Evolutionary conservation across 2,113 vertebrate species (phyloP), one percentile per base, ranked within the genome.

Genomic region (Chlorodrepanis virens): DNA sequence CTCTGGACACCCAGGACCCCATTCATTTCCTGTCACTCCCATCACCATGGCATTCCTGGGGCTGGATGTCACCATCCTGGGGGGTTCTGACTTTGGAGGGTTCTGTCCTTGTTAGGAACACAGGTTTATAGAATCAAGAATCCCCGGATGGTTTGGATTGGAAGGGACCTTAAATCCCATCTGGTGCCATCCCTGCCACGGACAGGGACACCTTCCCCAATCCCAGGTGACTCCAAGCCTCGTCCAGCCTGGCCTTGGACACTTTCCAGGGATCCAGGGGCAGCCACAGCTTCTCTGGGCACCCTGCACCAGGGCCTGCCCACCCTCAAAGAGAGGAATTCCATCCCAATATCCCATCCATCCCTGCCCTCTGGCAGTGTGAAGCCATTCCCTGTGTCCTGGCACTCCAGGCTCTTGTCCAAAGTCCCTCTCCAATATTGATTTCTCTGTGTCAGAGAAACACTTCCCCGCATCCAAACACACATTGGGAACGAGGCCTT

Each of bases 221-320:
- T 2, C 28, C 77, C 69, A 82, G 45, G 19, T 0, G 7, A 39
- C 44, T 67, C 33, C 76, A 13, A 75, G 12, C 14, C 19, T 8
- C 0, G 0, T n/a, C 42, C 60, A 72, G 0, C 68, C 67, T 7
- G 25, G 22, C 59, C 27, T 44, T 13, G 77, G 59, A 0, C 77
- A 74, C 35, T 57, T 44, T 0, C 22, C 77, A 65, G 52, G 59
- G 76, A 28, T 44, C 35, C 82, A 64, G 67, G 35, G 9, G 8
- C 67, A 80, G 75, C 56, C 49, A 3, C 57, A 49, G 75, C 21
- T 80, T 1, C 67, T 57, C 8, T 88, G 67, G 27, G 25, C 11
- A 68, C 6, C 25, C 52, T 29, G 27, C 9, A 1, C 65, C 65
- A 63, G 47, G 31, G 14, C 31, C 31, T 77, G 0, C 2, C 4